Evolutionary conservation across 2,797 vertebrate genomes (phyloP), one percentile per base, ranked within the genome.

Genomic region (Champsocephalus esox): DNA sequence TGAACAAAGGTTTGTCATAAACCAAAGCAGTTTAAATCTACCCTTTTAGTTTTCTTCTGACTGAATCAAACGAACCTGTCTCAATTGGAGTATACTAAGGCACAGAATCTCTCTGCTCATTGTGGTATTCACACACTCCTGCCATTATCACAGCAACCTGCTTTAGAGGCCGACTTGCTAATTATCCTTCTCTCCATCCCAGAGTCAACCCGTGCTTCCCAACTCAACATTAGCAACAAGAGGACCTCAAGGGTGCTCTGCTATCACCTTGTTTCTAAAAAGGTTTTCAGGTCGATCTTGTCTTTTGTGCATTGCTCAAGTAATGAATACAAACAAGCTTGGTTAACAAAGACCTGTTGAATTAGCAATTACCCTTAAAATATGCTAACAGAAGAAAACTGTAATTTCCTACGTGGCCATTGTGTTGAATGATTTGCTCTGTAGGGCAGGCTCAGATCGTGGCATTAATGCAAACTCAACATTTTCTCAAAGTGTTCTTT

Each of bases 141-240:
- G 89, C 90, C 81, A 95, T 90, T 95, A 75, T 89, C 89, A 65
- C 65, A 81, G 87, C 85, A 14, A 51, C 79, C 75, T 92, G 85
- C 87, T 92, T 93, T 90, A 83, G 91, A 84, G 79, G 85, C 80
- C 71, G 55, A 78, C 66, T 77, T 82, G 92, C 82, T 94, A 84
- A 95, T 94, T 90, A 83, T 61, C 76, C 88, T 62, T 60, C 52
- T 62, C 75, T 75, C 52, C 75, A 63, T 69, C 54, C 66, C 49
- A 11, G 50, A 60, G 66, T 79, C 88, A 66, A 75, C 60, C 5
- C 38, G 28, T 60, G 34, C 58, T 66, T 81, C 50, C 57, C 32
- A 17, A 55, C 55, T 58, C 32, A 38, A 9, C 68, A 69, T 64
- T 62, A 83, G 43, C 62, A 64, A 46, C 11, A 65, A 44, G 38